Conservation (phyloP, 2,797 vertebrate genomes). For the Eptatretus atami region DNA sequence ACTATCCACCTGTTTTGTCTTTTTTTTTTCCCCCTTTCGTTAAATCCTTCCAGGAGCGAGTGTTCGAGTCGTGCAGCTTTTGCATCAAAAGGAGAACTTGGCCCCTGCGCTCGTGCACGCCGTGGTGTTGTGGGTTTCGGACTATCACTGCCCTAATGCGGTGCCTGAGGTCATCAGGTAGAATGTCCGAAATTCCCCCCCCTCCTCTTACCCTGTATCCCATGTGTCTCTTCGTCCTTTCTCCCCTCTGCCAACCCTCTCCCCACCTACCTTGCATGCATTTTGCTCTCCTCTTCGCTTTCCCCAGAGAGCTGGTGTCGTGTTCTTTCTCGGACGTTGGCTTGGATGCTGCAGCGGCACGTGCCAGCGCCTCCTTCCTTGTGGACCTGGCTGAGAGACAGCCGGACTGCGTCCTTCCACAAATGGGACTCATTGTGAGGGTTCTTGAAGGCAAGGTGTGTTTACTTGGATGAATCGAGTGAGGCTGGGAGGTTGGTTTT, state of each 20-base stretch:
- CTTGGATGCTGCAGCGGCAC: conserved; percentile 31
- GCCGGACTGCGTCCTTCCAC: conserved; percentile 38
- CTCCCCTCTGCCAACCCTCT: conserved; percentile 6
- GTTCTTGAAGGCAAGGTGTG: conserved; percentile 65
- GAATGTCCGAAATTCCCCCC: conserved; percentile 8
- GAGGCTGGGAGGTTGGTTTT: no score
- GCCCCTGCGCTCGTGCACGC: conserved; percentile 44
- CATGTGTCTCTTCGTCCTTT: conserved; percentile 7
- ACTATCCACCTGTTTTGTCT: neutral
- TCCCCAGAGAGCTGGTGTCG: conserved; percentile 51
- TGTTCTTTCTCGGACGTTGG: conserved; percentile 42
- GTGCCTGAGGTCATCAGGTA: conserved; percentile 69
- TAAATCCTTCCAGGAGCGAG: conserved; percentile 26
- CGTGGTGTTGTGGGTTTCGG: conserved; percentile 42
- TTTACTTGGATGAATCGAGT: no score
- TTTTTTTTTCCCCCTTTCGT: neutral
- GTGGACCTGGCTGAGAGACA: conserved; percentile 34
- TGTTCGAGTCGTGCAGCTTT: conserved; percentile 58
- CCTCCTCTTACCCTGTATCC: no score
- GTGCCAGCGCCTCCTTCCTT: conserved; percentile 41
- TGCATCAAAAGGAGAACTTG: conserved; percentile 75
- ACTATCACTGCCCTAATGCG: conserved; percentile 47
- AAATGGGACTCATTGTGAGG: conserved; percentile 45
- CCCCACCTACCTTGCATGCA: neutral
- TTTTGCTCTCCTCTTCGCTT: neutral